A percentile compares a stretch with the other conserved stretches of the same genome.
Conservation (phyloP, 2,888 invertebrate species). For the Drosophila quinaria region DNA sequence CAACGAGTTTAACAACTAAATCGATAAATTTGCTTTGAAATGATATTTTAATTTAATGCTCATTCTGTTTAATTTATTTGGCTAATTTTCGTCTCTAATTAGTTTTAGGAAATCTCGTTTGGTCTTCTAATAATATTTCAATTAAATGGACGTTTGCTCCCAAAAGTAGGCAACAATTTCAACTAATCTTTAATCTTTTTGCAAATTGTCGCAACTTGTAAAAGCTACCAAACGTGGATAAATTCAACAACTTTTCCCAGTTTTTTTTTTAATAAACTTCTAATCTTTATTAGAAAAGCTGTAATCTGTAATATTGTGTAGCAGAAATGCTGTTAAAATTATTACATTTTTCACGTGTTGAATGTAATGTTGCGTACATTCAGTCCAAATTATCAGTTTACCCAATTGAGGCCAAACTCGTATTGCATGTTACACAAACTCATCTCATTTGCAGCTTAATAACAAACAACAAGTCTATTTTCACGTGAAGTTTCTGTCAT, state of each 20-base stretch:
- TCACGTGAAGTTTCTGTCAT: constrained; percentile 5
- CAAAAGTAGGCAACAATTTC: too few species aligned
- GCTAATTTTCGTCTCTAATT: neutral
- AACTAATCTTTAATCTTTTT: too few species aligned
- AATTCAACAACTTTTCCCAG: too few species aligned
- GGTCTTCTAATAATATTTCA: too few species aligned
- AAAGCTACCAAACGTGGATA: too few species aligned
- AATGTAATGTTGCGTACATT: constrained; percentile 3
- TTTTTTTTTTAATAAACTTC: too few species aligned
- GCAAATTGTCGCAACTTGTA: too few species aligned
- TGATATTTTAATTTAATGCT: neutral
- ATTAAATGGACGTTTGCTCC: too few species aligned
- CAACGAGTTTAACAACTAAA: neutral
- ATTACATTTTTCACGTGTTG: too few species aligned
- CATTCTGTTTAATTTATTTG: neutral
- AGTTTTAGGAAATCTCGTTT: constrained; percentile 3
- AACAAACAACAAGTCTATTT: constrained; percentile 5
- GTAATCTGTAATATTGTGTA: too few species aligned
- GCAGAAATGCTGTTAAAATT: too few species aligned
- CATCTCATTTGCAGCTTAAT: constrained; percentile 11
- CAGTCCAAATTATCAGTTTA: constrained; percentile 3
- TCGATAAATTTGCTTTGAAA: neutral
- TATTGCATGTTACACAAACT: constrained; percentile 7
- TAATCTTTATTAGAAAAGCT: too few species aligned
- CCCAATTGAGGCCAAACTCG: constrained; percentile 26